These are phyloP conservation scores for Apis laboriosa DNA, from an alignment of 1,140 invertebrate species.

Conservation along the genomic window DNA sequence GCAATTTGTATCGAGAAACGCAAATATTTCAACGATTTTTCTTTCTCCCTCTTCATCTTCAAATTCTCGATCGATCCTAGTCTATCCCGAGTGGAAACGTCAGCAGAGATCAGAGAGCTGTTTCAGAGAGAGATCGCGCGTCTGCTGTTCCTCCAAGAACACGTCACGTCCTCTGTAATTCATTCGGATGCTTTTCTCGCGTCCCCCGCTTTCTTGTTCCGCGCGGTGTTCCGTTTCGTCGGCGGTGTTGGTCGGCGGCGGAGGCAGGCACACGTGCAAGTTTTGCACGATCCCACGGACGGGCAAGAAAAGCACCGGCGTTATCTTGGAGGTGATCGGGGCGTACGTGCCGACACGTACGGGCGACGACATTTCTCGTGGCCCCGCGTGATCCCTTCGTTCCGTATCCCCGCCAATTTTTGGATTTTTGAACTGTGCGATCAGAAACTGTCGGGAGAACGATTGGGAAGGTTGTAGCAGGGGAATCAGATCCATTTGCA, in stretches of 20 bases:
- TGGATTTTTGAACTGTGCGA: background rate
- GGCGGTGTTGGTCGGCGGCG: slow-evolving; percentile 31
- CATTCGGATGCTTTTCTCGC: slow-evolving; percentile 43
- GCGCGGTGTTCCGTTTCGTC: slow-evolving; percentile 12
- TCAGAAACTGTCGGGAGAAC: background rate
- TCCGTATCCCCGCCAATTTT: too few species aligned
- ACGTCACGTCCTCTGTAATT: slow-evolving; percentile 27
- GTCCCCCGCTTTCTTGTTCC: slow-evolving; percentile 27
- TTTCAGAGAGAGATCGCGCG: background rate
- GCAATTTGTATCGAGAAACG: too few species aligned
- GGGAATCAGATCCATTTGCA: too few species aligned
- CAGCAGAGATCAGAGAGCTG: background rate
- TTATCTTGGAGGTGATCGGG: slow-evolving; percentile 57
- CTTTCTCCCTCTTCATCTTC: too few species aligned
- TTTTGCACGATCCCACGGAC: slow-evolving; percentile 48
- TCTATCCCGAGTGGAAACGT: background rate
- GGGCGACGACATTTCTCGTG: slow-evolving; percentile 47
- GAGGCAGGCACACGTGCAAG: slow-evolving; percentile 47
- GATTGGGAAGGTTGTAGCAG: too few species aligned
- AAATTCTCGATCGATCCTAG: background rate
- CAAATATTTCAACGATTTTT: too few species aligned
- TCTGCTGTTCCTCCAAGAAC: background rate
- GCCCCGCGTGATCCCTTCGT: background rate
- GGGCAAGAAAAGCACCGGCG: slow-evolving; percentile 46
- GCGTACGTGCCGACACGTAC: slow-evolving; percentile 53